Evolutionary conservation across 2,797 vertebrate genomes (phyloP), one percentile per base, ranked within the genome.

Genomic region (Platyrinchus mystaceus): DNA sequence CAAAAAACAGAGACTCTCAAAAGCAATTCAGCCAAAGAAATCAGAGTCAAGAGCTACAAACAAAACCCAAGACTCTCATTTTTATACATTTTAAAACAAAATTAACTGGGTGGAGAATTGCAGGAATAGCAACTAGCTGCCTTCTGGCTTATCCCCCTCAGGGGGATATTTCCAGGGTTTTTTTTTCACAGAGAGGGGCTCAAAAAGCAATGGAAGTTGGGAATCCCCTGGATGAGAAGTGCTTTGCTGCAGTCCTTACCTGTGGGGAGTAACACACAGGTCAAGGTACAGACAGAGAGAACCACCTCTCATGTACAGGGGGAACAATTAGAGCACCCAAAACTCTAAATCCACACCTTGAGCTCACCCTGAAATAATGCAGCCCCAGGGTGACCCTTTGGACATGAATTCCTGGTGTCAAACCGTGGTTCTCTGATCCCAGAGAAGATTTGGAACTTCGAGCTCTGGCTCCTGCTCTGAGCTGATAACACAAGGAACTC

Each of bases 231-330:
- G 58, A 7, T 6, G 49, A 64, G 58, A 53, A 87, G 17, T 1
- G 34, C 36, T 80, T 12, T 3, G 1, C 7, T 75, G 3, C 1
- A 7, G 39, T 6, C 44, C 41, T 76, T 24, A 34, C 37, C 47
- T 19, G 43, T 2, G 44, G 22, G 9, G 66, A n/a, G 36, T 14
- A n/a, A 15, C 85, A 69, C 49, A 11, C 27, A 32, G 30, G n/a
- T 8, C 28, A 67, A 49, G 1, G 2, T 2, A 13, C 0, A 4
- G 34, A 11, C 44, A 8, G 21, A 12, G 28, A 43, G 37, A 70
- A 36, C 9, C 43, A 64, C 12, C n/a, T 44, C 37, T 34, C 26
- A 1, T 0, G 34, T 1, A 0, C 9, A 8, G 0, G 2, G 0
- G 55, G 43, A 9, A 46, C 59, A 32, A 14, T 16, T 9, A 21